These are phyloP conservation scores for Pediacus dermestoides DNA, from an alignment of 2,888 invertebrate species.

Conservation along the genomic window DNA sequence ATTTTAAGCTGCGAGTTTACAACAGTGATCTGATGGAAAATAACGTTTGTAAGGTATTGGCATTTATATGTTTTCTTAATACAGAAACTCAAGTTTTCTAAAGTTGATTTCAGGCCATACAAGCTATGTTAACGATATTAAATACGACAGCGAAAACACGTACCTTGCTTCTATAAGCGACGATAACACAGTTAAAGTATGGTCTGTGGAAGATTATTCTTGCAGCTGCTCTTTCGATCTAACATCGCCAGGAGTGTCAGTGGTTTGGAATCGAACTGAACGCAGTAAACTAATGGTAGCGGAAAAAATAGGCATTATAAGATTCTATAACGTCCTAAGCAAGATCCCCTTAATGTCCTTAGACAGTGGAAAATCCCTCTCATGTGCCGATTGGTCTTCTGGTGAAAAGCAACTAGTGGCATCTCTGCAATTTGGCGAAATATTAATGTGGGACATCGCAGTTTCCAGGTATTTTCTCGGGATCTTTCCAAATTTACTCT, in stretches of 20 bases:
- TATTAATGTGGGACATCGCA: conserved; percentile 63
- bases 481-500: conserved; percentile 6
- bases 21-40: conserved; percentile 55
- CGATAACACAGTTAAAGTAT: conserved; percentile 70
- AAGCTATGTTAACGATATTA: conserved; percentile 66
- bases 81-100: not conserved
- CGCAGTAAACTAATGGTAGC: conserved; percentile 68
- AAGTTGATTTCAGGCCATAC: conserved; percentile 56
- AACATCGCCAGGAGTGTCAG: conserved; percentile 63
- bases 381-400: conserved; percentile 68
- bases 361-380: conserved; percentile 60
- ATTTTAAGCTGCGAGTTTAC: conserved; percentile 56
- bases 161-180: conserved; percentile 72
- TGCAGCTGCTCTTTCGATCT: conserved; percentile 59
- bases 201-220: conserved; percentile 56
- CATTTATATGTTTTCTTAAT: conserved; percentile 7
- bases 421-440: conserved; percentile 63
- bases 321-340: conserved; percentile 67
- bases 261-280: conserved; percentile 68
- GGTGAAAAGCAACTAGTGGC: conserved; percentile 60
- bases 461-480: conserved; percentile 16
- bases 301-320: conserved; percentile 70
- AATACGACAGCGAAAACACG: conserved; percentile 67
- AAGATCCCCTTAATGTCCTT: conserved; percentile 65
- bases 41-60: conserved; percentile 51